These are phyloP conservation scores for Salvator merianae DNA, from an alignment of 2,113 vertebrate genomes.

Conservation along the genomic window DNA sequence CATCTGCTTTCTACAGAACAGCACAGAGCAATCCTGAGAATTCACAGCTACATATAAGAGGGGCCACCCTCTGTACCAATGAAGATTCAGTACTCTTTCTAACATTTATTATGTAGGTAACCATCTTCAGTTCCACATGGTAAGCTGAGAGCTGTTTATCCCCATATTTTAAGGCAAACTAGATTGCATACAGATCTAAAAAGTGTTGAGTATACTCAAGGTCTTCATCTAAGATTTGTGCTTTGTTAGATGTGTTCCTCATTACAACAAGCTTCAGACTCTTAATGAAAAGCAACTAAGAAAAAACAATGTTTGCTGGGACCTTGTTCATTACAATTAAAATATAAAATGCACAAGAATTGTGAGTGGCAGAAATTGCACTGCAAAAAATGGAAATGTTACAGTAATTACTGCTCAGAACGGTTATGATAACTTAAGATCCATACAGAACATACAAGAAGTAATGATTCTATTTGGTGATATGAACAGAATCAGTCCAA, in stretches of 20 bases:
- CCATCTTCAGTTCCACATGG: conserved; percentile 10
- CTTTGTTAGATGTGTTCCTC: not conserved
- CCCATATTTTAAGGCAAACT: conserved; percentile 50
- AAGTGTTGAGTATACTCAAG: rapidly evolving
- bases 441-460: not conserved
- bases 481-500: not conserved
- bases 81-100: not conserved
- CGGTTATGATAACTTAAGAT: not conserved
- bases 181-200: conserved; percentile 6
- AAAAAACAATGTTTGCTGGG: conserved; percentile 24
- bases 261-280: rapidly evolving
- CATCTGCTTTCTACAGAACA: not conserved
- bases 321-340: conserved; percentile 29
- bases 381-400: not conserved
- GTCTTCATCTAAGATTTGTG: conserved; percentile 19
- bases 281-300: conserved; percentile 27
- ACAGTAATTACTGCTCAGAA: not conserved
- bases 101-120: not conserved
- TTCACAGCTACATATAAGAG: not conserved
- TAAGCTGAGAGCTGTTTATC: conserved; percentile 23
- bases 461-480: not conserved
- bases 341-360: conserved; percentile 17
- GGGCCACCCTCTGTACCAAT: not conserved
- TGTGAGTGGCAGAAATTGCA: not conserved
- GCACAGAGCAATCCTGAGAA: not conserved